These are phyloP conservation scores for Lophura nycthemera DNA, from an alignment of 2,113 vertebrate species.

Conservation along the genomic window DNA sequence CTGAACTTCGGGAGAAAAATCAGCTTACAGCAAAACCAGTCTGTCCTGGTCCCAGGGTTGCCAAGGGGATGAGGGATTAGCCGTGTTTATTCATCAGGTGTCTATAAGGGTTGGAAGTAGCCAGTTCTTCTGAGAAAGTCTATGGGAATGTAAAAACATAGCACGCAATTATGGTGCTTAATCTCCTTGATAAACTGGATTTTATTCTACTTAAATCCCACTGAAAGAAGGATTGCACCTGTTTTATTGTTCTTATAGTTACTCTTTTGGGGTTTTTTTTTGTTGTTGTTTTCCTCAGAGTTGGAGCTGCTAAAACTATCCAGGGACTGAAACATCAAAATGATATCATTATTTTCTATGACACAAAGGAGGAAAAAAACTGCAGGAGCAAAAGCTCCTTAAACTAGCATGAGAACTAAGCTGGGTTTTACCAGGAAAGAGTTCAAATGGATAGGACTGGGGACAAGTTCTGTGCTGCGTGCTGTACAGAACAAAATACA, in stretches of 20 bases:
- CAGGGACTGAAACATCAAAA: constrained; percentile 20
- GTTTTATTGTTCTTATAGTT: not conserved
- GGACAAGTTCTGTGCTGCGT: not conserved
- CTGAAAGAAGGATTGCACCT: not conserved
- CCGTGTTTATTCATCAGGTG: not conserved
- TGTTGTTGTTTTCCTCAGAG: not conserved
- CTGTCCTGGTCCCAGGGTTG: not conserved
- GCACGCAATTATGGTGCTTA: not conserved
- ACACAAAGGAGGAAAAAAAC: not conserved
- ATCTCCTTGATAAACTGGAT: not conserved
- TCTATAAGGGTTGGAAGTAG: not conserved
- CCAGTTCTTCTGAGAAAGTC: not conserved
- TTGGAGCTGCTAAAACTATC: not conserved
- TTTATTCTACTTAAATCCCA: not conserved
- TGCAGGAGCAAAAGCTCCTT: not conserved
- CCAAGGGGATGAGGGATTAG: not conserved
- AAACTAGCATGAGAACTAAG: not conserved
- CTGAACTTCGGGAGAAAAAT: not conserved
- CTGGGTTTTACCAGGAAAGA: not conserved
- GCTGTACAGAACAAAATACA: not conserved
- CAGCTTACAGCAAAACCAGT: not conserved
- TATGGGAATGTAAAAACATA: not conserved
- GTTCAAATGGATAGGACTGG: not conserved
- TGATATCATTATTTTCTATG: not conserved
- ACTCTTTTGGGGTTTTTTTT: not conserved